A percentile compares a stretch with the other conserved stretches of the same genome.
Conservation (phyloP, 2,797 vertebrate genomes). For the Callimico goeldii region DNA sequence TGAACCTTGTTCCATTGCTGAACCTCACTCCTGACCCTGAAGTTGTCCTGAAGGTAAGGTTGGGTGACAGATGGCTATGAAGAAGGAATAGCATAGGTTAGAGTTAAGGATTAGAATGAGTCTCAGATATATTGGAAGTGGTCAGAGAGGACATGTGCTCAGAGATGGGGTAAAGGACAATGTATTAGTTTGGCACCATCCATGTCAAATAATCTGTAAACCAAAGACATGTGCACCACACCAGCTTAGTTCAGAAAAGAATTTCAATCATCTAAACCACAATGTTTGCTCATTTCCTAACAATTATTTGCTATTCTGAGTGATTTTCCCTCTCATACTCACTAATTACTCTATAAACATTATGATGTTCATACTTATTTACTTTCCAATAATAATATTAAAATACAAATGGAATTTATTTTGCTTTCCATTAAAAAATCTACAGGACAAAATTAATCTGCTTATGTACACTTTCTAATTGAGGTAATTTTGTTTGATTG, state of each 20-base stretch:
- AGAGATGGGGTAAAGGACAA: background rate
- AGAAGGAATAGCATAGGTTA: background rate
- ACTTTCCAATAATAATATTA: constrained; percentile 58
- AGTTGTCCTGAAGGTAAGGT: background rate
- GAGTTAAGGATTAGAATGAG: background rate
- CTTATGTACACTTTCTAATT: constrained; percentile 54
- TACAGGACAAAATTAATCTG: constrained; percentile 28
- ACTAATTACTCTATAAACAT: constrained; percentile 57
- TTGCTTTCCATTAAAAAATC: constrained; percentile 54
- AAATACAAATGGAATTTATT: constrained; percentile 54
- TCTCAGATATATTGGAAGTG: background rate
- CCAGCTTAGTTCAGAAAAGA: background rate
- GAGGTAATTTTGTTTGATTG: constrained; percentile 54
- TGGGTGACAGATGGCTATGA: background rate
- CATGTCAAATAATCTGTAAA: background rate
- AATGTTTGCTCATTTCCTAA: constrained; percentile 49
- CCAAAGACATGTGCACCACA: background rate
- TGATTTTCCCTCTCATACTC: constrained; percentile 13
- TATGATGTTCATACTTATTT: constrained; percentile 55
- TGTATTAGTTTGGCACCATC: background rate
- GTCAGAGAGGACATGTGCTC: background rate
- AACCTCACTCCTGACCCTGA: background rate
- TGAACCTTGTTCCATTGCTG: background rate
- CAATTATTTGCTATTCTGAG: constrained; percentile 30
- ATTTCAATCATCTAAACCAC: constrained; percentile 11